These are phyloP conservation scores for Labroides dimidiatus DNA, from an alignment of 2,797 vertebrate species.

Conservation along the genomic window DNA sequence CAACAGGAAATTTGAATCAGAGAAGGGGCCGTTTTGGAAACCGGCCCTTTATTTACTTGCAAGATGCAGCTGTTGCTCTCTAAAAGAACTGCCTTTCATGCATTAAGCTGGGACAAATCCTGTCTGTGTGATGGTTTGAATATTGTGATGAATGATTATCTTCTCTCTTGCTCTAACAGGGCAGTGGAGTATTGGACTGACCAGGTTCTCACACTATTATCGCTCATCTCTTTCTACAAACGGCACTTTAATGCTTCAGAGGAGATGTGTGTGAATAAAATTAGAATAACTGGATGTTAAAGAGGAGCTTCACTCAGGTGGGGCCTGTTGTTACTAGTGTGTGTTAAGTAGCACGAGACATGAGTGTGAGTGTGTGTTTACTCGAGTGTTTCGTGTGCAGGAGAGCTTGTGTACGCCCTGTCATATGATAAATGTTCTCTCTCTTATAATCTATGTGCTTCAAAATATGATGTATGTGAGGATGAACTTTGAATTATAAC, in stretches of 20 bases:
- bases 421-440: slow-evolving; percentile 90
- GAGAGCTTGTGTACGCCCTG: slow-evolving; percentile 81
- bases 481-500: slow-evolving; percentile 93
- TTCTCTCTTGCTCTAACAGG: slow-evolving; percentile 65
- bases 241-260: slow-evolving; percentile 78
- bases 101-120: slow-evolving; percentile 31
- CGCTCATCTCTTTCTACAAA: slow-evolving; percentile 77
- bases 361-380: slow-evolving; percentile 30
- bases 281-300: slow-evolving; percentile 79
- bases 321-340: slow-evolving; percentile 61
- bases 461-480: slow-evolving; percentile 92
- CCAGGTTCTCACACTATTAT: slow-evolving; percentile 77
- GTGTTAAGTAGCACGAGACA: slow-evolving; percentile 8
- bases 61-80: background rate
- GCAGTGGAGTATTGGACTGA: slow-evolving; percentile 67
- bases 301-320: slow-evolving; percentile 67
- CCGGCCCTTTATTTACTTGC: background rate
- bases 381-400: slow-evolving; percentile 63
- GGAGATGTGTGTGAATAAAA: slow-evolving; percentile 76
- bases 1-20: too few relatives aligned
- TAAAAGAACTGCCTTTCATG: slow-evolving; percentile 24
- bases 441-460: slow-evolving; percentile 91
- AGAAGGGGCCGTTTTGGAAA: too few relatives aligned
- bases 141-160: slow-evolving; percentile 77
- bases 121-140: slow-evolving; percentile 66